Base-by-base conservation (phyloP, 2,113 vertebrate genomes). In the Macquaria australasica region DNA sequence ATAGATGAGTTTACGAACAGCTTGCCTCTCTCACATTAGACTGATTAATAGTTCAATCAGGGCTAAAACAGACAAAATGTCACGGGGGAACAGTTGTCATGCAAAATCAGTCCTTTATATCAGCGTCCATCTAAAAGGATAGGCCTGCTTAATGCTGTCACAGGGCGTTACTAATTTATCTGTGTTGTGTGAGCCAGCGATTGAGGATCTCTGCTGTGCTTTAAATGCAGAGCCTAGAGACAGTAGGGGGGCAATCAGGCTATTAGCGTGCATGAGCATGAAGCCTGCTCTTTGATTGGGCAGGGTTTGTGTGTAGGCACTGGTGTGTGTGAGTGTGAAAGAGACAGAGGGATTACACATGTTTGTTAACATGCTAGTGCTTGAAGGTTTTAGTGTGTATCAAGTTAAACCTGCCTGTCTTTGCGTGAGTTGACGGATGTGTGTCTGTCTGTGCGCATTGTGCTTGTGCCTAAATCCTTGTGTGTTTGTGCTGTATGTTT, bases 31-130 rank as follows among this genome's bases (percentile, higher is more conserved):
- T 88, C 78, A 87, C 89, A 92, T 92, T 91, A 92, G 90, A 87
- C 83, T 88, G 79, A 91, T 94, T 93, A 91, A 93, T 85, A 91
- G 87, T 93, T 91, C 85, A 91, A 87, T 93, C 89, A 88, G 74
- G 87, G 89, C 75, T 91, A 83, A 93, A 94, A 85, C 3, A 43
- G 82, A 77, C 79, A 87, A 88, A 83, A 91, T 87, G 84, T 92
- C 91, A 92, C 78, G n/a, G 72, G 86, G 83, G 89, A 86, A 82
- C 25, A 51, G 82, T 92, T 92, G 86, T 92, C 88, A 79, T 89
- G 91, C 89, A 83, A 90, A 93, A 90, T 63, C 66, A 67, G 66
- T 41, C 60, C 67, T 87, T 86, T 87, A 68, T 82, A 77, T 89
- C 67, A 53, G 63, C 25, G 34, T 82, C 83, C 71, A 71, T 78